phyloP scores from a whole-genome alignment of 2,797 vertebrate species.

The Agapornis canus region DNA sequence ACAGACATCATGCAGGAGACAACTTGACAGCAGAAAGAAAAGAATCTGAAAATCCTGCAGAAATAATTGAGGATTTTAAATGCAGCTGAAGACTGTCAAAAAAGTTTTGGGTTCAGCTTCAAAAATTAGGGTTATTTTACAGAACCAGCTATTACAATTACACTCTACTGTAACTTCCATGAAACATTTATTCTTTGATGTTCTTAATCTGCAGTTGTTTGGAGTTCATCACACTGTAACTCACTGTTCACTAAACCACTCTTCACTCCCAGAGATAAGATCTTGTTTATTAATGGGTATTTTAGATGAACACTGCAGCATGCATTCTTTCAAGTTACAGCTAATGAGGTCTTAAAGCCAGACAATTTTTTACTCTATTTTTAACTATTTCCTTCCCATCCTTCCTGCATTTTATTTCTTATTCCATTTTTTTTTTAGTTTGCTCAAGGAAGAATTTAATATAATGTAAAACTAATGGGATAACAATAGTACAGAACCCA shows the following conservation, averaged over 20 bases:
- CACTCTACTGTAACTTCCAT: neutral
- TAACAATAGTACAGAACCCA: neutral
- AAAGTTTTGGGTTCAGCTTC: neutral
- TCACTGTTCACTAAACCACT: neutral
- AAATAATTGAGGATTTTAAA: neutral
- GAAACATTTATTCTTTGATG: neutral
- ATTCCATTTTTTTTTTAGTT: neutral
- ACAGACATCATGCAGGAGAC: neutral
- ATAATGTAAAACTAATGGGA: neutral
- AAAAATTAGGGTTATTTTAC: neutral
- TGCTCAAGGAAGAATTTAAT: neutral
- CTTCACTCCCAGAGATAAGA: neutral
- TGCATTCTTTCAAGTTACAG: neutral
- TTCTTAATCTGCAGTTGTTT: neutral
- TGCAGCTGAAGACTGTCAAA: neutral
- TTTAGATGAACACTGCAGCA: neutral
- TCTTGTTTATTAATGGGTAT: neutral
- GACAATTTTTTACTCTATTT: neutral
- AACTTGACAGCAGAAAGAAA: neutral
- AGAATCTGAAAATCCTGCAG: neutral
- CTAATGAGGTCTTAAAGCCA: neutral
- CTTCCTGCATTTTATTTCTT: neutral
- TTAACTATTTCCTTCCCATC: neutral
- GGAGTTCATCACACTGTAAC: neutral
- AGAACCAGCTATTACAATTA: neutral